Evolutionary conservation across 1,140 invertebrate species (phyloP), one percentile per base, ranked within the genome.

Genomic region (Drosophila sp.): DNA sequence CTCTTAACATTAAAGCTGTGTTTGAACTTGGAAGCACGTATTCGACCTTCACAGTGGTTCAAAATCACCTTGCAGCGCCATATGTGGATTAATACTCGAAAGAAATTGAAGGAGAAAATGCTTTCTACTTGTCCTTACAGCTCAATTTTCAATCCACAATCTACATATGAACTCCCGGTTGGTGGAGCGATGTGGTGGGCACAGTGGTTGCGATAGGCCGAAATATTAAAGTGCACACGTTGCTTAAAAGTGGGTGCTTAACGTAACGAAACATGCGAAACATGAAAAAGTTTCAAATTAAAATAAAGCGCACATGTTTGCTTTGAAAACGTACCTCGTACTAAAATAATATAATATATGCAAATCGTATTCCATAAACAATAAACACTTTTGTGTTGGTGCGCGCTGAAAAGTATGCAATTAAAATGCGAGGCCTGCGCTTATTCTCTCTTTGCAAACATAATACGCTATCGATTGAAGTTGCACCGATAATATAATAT

Each of bases 401-500:
- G 25, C 40, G 40, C 45, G 29, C n/a, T 50, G 7, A 14, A 53
- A 58, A 51, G 38, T 45, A 43, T 38, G 63, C 56, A 72, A 72
- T 72, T 59, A 72, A 67, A 59, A 58, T 64, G 34, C 13, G 4
- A 9, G n/a, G 29, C 41, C 21, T 56, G 11, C 27, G 58, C 16
- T 29, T 13, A 56, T 29, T 53, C 50, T 7, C 32, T 40, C 7
- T 48, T 21, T 32, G 51, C 48, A 66, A 78, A 75, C 62, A 71
- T 71, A 80, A 74, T 71, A 64, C 48, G 50, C 46, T 50, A 45
- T 46, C 80, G 75, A 76, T 75, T 71, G 62, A 63, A 46, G 45
- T 51, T 66, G 50, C 59, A 58, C 45, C 36, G 65, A 80, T 80
- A 80, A 66, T 62, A 56, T 72, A 48, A 61, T 80, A 27, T 50